Base-by-base conservation (phyloP, 2,888 invertebrate genomes). In the Pandemis cinnamomeana region DNA sequence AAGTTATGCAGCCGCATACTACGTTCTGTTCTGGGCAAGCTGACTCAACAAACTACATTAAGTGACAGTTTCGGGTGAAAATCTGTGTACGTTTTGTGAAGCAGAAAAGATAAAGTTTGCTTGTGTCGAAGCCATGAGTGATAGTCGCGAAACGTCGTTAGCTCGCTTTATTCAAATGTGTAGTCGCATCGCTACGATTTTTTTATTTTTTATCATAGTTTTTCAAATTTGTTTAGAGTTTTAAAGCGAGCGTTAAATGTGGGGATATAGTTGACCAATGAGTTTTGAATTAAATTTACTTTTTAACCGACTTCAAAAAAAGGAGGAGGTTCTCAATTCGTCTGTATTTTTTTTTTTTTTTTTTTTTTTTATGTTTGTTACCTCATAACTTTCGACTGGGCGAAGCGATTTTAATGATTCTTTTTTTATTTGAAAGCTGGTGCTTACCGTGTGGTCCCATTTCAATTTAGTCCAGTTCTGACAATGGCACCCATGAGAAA, bases 101-200 rank as follows among this genome's bases (percentile, higher is more conserved):
- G 10, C 13, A 27, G 36, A 46, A 71, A n/a, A 36, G 58, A 53
- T 58, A 58, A 48, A 15, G 58, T 58, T 71, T n/a, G 48, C 58
- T 36, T 36, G 64, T 15, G 4, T 20, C 10, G 15, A 55, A 20
- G 63, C 15, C 46, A 58, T 20, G n/a, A 44, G 63, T 7, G 6
- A n/a, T n/a, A 13, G 55, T 11, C 71, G 51, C 44, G 13, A 51
- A 13, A 36, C 15, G 36, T 71, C 58, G 71, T 71, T 71, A 71
- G 58, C 46, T 36, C 15, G 20, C 58, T 64, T 71, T 71, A 64
- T 71, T 44, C 64, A 46, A 10, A 64, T 36, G 64, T 46, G 64
- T 64, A 42, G 63, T 55, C 36, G 7, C n/a, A 63, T 51, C 27
- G 53, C 41, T 63, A 3, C 15, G 63, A 71, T n/a, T 44, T 41